Conservation (phyloP, 2,113 vertebrate species). For the Glaucidium brasilianum region DNA sequence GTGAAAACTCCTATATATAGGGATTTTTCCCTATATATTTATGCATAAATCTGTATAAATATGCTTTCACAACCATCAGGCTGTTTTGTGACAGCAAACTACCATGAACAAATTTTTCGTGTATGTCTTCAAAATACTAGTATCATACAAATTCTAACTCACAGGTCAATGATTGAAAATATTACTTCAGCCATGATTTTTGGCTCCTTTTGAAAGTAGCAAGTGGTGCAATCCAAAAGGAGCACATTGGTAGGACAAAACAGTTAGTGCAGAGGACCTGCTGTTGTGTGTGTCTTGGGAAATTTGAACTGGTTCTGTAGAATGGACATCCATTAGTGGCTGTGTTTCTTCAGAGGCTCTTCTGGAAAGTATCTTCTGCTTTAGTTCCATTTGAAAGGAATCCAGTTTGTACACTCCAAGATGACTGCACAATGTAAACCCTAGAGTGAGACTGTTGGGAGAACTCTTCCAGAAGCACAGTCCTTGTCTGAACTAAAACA, state of each 20-base stretch:
- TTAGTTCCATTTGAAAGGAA: not conserved
- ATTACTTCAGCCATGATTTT: not conserved
- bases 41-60: not conserved
- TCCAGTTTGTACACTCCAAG: not conserved
- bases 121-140: not conserved
- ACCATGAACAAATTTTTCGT: not conserved
- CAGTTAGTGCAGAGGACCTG: not conserved
- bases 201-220: not conserved
- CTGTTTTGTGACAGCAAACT: not conserved
- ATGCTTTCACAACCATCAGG: not conserved
- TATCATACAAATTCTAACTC: not conserved
- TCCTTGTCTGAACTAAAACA: not conserved
- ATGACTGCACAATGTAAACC: not conserved
- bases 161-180: not conserved
- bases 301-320: not conserved
- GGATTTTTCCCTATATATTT: not conserved
- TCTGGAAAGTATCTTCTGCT: not conserved
- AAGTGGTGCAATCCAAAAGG: not conserved
- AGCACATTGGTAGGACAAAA: not conserved
- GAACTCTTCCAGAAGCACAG: not conserved
- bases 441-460: not conserved
- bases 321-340: not conserved
- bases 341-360: not conserved
- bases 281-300: not conserved
- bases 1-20: not conserved